Conservation (phyloP, 2,888 invertebrate genomes). For the Mongoloraphidia duomilia region DNA sequence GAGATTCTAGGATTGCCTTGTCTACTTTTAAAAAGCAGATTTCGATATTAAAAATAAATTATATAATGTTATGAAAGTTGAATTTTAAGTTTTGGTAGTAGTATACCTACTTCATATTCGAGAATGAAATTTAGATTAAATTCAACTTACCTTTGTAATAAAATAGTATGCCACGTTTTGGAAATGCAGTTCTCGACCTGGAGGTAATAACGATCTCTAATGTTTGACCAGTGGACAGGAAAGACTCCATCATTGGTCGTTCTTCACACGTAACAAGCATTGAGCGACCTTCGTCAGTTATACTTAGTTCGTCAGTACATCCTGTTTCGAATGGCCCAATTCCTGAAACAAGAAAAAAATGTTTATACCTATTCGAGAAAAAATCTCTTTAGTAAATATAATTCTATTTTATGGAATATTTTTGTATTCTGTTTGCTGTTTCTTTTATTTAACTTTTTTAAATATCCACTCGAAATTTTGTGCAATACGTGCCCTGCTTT, state of each 20-base stretch:
- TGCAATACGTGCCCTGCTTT: too few species aligned
- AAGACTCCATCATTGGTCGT: constrained; percentile 34
- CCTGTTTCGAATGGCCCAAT: constrained; percentile 34
- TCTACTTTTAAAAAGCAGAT: too few species aligned
- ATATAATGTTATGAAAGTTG: too few species aligned
- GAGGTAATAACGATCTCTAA: constrained; percentile 32
- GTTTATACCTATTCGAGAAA: neutral
- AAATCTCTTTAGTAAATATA: neutral
- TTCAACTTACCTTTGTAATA: constrained; percentile 44
- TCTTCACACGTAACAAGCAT: constrained; percentile 40
- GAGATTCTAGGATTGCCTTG: too few species aligned
- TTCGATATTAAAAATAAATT: too few species aligned
- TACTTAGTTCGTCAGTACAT: constrained; percentile 38
- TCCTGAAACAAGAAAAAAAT: constrained; percentile 20
- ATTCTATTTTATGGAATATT: too few species aligned
- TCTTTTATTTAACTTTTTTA: neutral
- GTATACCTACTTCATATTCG: too few species aligned
- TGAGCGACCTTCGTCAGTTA: constrained; percentile 34
- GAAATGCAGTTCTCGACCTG: constrained; percentile 35
- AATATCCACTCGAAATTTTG: too few species aligned
- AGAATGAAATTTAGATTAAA: too few species aligned
- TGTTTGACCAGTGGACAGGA: constrained; percentile 33
- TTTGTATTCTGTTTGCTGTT: too few species aligned
- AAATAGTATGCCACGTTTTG: constrained; percentile 47
- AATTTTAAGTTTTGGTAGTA: too few species aligned